Percentiles rank a stretch among this genome's conserved stretches.
phyloP scores from a whole-genome alignment of 2,797 vertebrate genomes.

The Neomorphus geoffroyi region DNA sequence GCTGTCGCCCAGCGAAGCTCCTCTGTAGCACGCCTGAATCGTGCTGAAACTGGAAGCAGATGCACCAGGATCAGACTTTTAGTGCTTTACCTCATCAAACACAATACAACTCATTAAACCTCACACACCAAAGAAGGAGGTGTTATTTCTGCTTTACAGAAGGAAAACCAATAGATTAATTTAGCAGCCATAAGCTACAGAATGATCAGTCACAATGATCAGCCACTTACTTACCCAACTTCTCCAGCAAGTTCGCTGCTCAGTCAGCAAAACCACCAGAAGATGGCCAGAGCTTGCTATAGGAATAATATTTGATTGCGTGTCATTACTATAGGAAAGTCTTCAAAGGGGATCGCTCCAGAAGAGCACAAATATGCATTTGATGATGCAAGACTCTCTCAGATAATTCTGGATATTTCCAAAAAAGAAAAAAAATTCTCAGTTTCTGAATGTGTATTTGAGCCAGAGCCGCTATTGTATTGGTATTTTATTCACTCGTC shows the following conservation, averaged over 20 bases:
- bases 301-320: neutral
- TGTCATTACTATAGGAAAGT: neutral
- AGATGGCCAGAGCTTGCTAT: neutral
- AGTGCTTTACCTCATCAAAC: conserved; percentile 33
- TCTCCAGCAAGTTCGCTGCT: neutral
- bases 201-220: neutral
- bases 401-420: neutral
- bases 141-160: neutral
- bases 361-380: neutral
- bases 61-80: neutral
- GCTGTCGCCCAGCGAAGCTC: neutral
- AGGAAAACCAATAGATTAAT: neutral
- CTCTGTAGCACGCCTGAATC: neutral
- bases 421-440: no score
- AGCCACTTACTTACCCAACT: neutral
- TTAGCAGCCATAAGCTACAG: neutral
- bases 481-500: neutral
- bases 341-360: neutral
- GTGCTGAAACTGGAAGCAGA: neutral
- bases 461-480: neutral
- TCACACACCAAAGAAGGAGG: neutral
- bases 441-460: neutral
- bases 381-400: neutral
- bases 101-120: conserved; percentile 5
- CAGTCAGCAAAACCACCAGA: neutral